Evolutionary conservation across 2,888 invertebrate genomes (phyloP).

Genomic region (Andrena fulva): DNA sequence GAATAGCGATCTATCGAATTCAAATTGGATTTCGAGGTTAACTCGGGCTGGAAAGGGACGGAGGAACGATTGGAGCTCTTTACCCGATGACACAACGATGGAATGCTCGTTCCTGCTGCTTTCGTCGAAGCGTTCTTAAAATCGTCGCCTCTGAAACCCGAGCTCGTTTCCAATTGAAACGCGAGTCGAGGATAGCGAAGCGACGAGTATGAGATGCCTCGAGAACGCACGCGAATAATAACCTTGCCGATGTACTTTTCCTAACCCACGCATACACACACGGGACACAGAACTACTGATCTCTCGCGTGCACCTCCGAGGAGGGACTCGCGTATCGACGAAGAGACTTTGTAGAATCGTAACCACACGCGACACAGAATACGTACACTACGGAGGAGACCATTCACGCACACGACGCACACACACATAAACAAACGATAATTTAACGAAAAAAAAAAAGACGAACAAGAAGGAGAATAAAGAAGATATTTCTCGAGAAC

Average conservation of each 20-base stretch:
- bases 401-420: slow-evolving; percentile 53
- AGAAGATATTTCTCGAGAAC: slow-evolving; percentile 51
- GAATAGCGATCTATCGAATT: slow-evolving; percentile 3
- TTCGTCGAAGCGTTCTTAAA: slow-evolving; percentile 22
- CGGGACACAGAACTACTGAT: background rate
- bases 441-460: slow-evolving; percentile 17
- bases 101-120: slow-evolving; percentile 6
- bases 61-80: background rate
- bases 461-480: slow-evolving; percentile 21
- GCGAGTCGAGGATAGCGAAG: slow-evolving; percentile 1
- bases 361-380: slow-evolving; percentile 18
- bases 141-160: slow-evolving; percentile 10
- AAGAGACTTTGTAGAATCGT: slow-evolving; percentile 9
- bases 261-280: slow-evolving; percentile 5
- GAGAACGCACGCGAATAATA: slow-evolving; percentile 35
- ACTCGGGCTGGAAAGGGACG: background rate
- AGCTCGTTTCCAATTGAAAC: background rate
- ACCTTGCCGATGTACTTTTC: slow-evolving; percentile 33
- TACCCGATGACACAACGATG: slow-evolving; percentile 20
- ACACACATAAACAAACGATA: slow-evolving; percentile 39
- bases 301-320: slow-evolving; percentile 4
- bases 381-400: slow-evolving; percentile 25
- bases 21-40: slow-evolving; percentile 33
- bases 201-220: slow-evolving; percentile 35
- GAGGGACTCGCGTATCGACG: background rate